Evolutionary conservation across 2,888 invertebrate species (phyloP), one percentile per base, ranked within the genome.

Genomic region (Trissoscelio sp.): DNA sequence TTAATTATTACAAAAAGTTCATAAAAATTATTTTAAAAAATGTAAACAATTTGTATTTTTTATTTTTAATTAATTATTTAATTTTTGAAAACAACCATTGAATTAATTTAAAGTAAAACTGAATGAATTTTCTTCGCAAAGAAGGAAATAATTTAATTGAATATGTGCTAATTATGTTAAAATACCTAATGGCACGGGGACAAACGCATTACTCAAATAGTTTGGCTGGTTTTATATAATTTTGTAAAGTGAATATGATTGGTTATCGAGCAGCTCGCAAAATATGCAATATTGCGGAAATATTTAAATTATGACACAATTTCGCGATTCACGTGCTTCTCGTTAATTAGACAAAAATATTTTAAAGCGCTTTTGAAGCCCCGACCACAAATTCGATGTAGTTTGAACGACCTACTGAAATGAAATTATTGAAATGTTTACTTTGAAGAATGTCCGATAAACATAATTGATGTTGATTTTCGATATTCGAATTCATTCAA

Each of bases 331-430:
- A 18, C n/a, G n/a, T 31, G 16, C 2, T 7, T 18, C 46, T 20
- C 62, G 22, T 28, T 62, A 62, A 58, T 62, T 62, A 62, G 18
- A 7, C 28, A 3, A 53, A 72, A 48, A 60, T 62, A 48, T 37
- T 28, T 70, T 48, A 62, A 20, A 39, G 28, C 24, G 24, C 24
- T 24, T 4, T 24, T n/a, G n/a, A n/a, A n/a, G n/a, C n/a, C n/a
- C 39, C 22, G 9, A 7, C 7, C 39, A 9, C 12, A 58, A 58
- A 22, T 58, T 39, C 39, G 39, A 39, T 58, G 12, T 9, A 12
- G 2, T n/a, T 39, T 39, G 20, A 58, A 39, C 22, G 58, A 58
- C 12, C 20, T 3, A 24, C 18, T 16, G 51, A 44, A 34, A 51
- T 34, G 18, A 4, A 60, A 39, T 51, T 51, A 51, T 51, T 58